Conservation (phyloP, 1,140 invertebrate species). For the Belonocnema kinseyi region DNA sequence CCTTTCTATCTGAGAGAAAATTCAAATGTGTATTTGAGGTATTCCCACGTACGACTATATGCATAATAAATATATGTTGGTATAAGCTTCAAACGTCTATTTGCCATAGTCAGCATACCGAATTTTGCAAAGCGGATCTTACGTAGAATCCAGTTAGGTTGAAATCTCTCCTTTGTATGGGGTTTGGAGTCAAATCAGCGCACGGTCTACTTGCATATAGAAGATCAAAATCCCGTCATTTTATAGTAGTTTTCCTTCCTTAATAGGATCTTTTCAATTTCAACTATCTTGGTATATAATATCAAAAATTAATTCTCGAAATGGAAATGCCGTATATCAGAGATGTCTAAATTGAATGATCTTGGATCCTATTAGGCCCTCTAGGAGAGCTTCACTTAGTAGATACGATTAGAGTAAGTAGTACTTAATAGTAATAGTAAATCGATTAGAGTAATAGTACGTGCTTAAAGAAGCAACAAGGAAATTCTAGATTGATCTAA, state of each 20-base stretch:
- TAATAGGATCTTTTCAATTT: not conserved
- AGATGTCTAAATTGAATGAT: too few relatives aligned
- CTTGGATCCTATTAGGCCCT: too few relatives aligned
- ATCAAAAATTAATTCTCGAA: not conserved
- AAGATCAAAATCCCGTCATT: constrained; percentile 4
- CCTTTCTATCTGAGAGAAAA: not conserved
- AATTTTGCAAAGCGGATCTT: not conserved
- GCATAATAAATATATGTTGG: constrained; percentile 1
- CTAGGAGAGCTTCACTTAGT: too few relatives aligned
- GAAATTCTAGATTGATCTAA: too few relatives aligned
- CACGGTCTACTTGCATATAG: constrained; percentile 2
- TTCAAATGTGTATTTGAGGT: not conserved
- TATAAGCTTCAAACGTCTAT: not conserved
- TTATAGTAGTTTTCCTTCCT: not conserved
- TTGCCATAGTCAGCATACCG: constrained; percentile 10
- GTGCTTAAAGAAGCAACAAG: too few relatives aligned
- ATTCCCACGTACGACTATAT: not conserved
- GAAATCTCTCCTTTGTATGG: constrained; percentile 4
- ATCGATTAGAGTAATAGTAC: too few relatives aligned
- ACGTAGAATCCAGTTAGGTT: not conserved
- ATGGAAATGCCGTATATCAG: not conserved
- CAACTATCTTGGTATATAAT: not conserved
- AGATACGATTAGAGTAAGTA: too few relatives aligned
- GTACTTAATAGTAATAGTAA: too few relatives aligned
- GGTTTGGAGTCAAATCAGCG: constrained; percentile 7